Percentiles rank a stretch among this genome's conserved stretches.
Evolutionary conservation across 1,140 invertebrate genomes (phyloP).

Genomic region (Zaprionus nigranus): DNA sequence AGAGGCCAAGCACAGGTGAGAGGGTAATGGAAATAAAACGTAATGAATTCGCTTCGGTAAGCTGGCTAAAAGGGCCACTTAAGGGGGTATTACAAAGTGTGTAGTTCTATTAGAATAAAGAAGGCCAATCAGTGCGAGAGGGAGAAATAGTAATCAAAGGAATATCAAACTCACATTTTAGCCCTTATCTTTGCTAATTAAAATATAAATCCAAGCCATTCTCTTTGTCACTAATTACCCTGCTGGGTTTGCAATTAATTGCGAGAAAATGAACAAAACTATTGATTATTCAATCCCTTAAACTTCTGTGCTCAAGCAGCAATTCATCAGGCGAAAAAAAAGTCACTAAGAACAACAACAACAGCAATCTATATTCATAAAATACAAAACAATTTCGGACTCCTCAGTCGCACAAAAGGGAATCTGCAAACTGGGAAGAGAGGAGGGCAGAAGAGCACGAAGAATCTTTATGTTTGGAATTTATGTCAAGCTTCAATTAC

Average conservation of each 20-base stretch:
- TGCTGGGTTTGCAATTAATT: background rate
- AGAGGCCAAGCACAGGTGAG: background rate
- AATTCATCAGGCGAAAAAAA: conserved; percentile 1
- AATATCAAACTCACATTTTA: background rate
- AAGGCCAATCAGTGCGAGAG: background rate
- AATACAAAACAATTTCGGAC: conserved; percentile 63
- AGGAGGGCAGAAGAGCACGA: background rate
- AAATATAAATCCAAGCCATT: background rate
- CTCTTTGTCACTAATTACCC: background rate
- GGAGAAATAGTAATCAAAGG: background rate
- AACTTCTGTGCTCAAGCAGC: background rate
- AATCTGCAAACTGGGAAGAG: background rate
- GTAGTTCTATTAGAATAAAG: background rate
- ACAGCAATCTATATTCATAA: conserved; percentile 22
- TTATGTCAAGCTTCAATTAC: conserved; percentile 38
- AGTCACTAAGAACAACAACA: conserved; percentile 14
- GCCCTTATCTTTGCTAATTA: conserved; percentile 4
- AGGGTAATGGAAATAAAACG: background rate
- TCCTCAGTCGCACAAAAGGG: conserved; percentile 37
- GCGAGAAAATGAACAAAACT: conserved; percentile 1
- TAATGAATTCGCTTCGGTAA: conserved; percentile 7
- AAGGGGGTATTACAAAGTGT: background rate
- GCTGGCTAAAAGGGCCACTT: background rate
- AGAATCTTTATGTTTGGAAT: background rate
- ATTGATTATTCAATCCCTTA: conserved; percentile 16